These are phyloP conservation scores for Scolopax bukidnonensis DNA, from an alignment of 2,797 vertebrate genomes.

Conservation along the genomic window DNA sequence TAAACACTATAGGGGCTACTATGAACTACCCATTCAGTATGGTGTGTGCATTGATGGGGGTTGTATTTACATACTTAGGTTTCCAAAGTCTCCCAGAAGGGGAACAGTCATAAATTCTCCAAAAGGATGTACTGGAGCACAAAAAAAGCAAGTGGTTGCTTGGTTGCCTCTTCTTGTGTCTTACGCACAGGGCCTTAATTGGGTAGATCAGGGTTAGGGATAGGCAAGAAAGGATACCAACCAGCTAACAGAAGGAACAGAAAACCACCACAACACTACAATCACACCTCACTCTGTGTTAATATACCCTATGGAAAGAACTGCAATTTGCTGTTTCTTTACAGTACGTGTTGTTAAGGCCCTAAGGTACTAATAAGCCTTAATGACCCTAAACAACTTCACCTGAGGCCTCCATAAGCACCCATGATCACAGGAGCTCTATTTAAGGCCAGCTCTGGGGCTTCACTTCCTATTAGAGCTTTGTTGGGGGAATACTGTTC, in stretches of 20 bases:
- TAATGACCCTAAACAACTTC: not conserved
- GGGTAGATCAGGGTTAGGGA: not conserved
- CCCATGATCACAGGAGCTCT: not conserved
- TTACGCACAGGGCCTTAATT: not conserved
- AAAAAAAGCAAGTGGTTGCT: not conserved
- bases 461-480: rapidly evolving
- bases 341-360: rapidly evolving
- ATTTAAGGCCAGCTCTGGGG: not conserved
- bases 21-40: not conserved
- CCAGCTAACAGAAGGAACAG: not conserved
- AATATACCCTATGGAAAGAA: not conserved
- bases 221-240: not conserved
- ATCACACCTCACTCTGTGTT: not conserved
- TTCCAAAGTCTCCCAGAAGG: not conserved
- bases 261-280: not conserved
- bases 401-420: not conserved
- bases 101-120: not conserved
- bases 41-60: not conserved
- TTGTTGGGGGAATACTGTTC: rapidly evolving
- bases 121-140: not conserved
- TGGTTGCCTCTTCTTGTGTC: not conserved
- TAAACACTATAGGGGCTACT: not conserved
- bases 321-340: not conserved
- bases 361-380: not conserved
- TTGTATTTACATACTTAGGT: not conserved